phyloP scores from a whole-genome alignment of 2,888 invertebrate genomes.

The Amaurobius ferox region DNA sequence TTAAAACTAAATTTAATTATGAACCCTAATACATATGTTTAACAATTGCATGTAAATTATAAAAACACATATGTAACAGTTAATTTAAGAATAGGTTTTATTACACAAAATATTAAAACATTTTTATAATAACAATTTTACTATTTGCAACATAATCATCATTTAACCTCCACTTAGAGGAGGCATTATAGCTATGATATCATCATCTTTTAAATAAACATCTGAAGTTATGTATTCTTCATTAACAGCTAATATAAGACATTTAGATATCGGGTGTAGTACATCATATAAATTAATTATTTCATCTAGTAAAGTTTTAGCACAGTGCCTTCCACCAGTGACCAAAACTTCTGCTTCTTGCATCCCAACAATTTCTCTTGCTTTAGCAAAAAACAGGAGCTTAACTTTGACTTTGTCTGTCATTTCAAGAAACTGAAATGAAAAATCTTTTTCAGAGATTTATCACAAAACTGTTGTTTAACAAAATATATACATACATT shows the following conservation, averaged over 20 bases:
- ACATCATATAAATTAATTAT: conserved; percentile 82
- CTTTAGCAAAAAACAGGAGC: conserved; percentile 92
- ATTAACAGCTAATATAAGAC: conserved; percentile 86
- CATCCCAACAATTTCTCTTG: conserved; percentile 87
- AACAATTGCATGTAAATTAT: no score
- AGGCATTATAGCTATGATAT: conserved; percentile 94
- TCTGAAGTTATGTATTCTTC: conserved; percentile 84
- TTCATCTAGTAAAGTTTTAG: conserved; percentile 81
- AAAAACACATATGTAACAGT: no score
- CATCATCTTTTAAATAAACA: conserved; percentile 82
- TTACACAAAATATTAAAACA: no score
- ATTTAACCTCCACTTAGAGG: conserved; percentile 93
- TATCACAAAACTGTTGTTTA: neutral
- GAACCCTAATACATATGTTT: no score
- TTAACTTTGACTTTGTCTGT: conserved; percentile 79
- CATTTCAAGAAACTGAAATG: conserved; percentile 39
- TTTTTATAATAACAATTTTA: no score
- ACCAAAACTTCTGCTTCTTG: conserved; percentile 81
- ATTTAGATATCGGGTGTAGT: conserved; percentile 83
- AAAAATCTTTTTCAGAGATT: conserved; percentile 19
- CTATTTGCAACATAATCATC: no score
- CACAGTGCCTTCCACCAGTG: conserved; percentile 80
- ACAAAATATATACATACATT: neutral
- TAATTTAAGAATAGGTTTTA: no score
- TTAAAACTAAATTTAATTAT: no score